phyloP scores from a whole-genome alignment of 2,797 vertebrate genomes.

The Mormyrus hasselquistii region DNA sequence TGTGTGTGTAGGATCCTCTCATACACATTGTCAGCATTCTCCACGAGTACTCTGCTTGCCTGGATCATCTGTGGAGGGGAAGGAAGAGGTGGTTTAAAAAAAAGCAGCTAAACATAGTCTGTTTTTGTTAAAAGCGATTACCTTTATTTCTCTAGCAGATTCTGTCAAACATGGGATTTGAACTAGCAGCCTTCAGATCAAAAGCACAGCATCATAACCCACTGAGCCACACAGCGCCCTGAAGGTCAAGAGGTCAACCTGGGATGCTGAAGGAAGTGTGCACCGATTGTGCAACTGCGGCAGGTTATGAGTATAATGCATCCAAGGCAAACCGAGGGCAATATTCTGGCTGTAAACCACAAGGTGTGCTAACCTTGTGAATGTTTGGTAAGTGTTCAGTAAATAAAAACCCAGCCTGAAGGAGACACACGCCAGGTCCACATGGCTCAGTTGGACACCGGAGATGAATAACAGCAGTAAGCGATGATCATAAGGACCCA shows the following conservation, averaged over 20 bases:
- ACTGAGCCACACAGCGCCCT: neutral
- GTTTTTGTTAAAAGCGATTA: too few relatives aligned
- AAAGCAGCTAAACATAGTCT: neutral
- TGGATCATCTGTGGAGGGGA: constrained; percentile 76
- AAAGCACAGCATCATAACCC: neutral
- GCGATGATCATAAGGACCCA: neutral
- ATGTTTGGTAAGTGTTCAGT: neutral
- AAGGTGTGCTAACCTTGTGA: neutral
- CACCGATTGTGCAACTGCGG: neutral
- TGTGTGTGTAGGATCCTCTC: constrained; percentile 81
- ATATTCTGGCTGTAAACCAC: neutral
- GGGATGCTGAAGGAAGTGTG: neutral
- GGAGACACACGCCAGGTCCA: neutral
- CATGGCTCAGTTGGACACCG: neutral
- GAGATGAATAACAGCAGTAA: neutral
- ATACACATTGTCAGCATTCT: constrained; percentile 74
- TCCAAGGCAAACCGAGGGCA: neutral
- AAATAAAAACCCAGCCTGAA: neutral
- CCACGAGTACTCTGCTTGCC: constrained; percentile 71
- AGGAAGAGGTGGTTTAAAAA: neutral
- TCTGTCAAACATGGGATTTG: neutral
- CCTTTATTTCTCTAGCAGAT: neutral
- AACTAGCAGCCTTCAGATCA: neutral
- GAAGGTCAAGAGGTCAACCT: neutral
- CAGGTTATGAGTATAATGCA: neutral